Percentiles rank a stretch among this genome's conserved stretches.
These are phyloP conservation scores for Ptychobarbus kaznakovi DNA, from an alignment of 2,797 vertebrate species.

Conservation along the genomic window DNA sequence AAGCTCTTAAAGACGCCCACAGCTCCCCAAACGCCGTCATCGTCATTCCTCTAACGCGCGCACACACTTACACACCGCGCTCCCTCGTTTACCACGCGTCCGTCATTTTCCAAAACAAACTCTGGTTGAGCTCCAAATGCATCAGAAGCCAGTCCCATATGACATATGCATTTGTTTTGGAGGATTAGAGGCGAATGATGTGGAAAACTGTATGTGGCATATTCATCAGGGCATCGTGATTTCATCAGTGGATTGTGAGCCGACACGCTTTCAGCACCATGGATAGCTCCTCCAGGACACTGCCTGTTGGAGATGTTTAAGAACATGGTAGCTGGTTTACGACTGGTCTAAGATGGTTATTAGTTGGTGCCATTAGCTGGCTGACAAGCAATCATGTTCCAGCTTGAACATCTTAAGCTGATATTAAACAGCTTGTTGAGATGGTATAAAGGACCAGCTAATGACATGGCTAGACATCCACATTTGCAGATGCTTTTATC, in stretches of 20 bases:
- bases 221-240: slow-evolving; percentile 10
- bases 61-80: slow-evolving; percentile 18
- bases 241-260: background rate
- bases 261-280: slow-evolving; percentile 36
- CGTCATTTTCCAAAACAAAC: slow-evolving; percentile 49
- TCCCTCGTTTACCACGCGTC: slow-evolving; percentile 17
- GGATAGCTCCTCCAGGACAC: slow-evolving; percentile 23
- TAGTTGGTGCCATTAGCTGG: background rate
- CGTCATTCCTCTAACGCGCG: slow-evolving; percentile 47
- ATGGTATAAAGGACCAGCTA: background rate
- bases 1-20: slow-evolving; percentile 67
- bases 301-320: background rate
- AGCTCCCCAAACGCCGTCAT: slow-evolving; percentile 58
- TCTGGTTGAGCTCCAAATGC: slow-evolving; percentile 42
- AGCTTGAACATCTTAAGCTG: background rate
- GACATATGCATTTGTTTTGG: slow-evolving; percentile 28
- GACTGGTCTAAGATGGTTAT: background rate
- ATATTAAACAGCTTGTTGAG: background rate
- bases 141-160: slow-evolving; percentile 32
- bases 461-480: no score
- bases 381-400: background rate
- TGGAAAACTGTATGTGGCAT: slow-evolving; percentile 2
- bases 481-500: background rate
- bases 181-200: slow-evolving; percentile 6
- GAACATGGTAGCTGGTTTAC: background rate